A percentile compares a stretch with the other conserved stretches of the same genome.
phyloP scores from a whole-genome alignment of 2,888 invertebrate genomes.

The Scrobipalpa costella region DNA sequence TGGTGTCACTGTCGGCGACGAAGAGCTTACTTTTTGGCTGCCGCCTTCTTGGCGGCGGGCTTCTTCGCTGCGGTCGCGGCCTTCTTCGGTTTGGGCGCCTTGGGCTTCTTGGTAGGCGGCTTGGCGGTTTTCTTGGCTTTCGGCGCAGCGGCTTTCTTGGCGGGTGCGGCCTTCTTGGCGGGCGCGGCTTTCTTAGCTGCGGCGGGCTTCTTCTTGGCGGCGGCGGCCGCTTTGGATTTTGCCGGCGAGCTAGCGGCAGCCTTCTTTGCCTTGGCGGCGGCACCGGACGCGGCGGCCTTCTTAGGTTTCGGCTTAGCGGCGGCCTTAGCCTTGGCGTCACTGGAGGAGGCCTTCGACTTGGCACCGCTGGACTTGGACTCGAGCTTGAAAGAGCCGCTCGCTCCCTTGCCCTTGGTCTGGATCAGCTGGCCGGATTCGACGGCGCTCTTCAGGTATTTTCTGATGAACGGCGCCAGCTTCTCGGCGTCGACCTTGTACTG shows the following conservation, averaged over 20 bases:
- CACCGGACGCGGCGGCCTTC: slow-evolving; percentile 37
- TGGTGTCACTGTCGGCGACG: background rate
- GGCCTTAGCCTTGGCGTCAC: slow-evolving; percentile 39
- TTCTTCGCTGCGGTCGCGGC: slow-evolving; percentile 47
- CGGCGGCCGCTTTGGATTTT: no score
- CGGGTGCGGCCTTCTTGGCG: no score
- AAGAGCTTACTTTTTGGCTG: slow-evolving; percentile 28
- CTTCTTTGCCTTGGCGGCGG: background rate
- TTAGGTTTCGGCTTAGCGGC: slow-evolving; percentile 42
- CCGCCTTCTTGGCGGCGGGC: slow-evolving; percentile 36
- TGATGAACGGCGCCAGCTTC: slow-evolving; percentile 70
- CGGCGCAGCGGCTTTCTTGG: slow-evolving; percentile 30
- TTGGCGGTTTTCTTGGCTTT: slow-evolving; percentile 33
- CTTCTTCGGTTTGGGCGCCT: slow-evolving; percentile 35
- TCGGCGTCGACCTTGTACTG: slow-evolving; percentile 75
- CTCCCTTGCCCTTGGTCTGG: slow-evolving; percentile 64
- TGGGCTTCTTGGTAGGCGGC: slow-evolving; percentile 36
- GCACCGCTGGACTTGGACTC: slow-evolving; percentile 41
- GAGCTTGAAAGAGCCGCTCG: slow-evolving; percentile 70
- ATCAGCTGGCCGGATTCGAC: slow-evolving; percentile 71
- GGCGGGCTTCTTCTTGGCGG: no score
- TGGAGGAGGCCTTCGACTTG: slow-evolving; percentile 10
- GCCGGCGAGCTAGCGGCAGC: background rate
- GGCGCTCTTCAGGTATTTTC: slow-evolving; percentile 73
- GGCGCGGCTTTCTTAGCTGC: no score